A percentile compares a stretch with the other conserved stretches of the same genome.
Evolutionary conservation across 2,797 vertebrate genomes (phyloP).

Genomic region (Taenioides sp.): DNA sequence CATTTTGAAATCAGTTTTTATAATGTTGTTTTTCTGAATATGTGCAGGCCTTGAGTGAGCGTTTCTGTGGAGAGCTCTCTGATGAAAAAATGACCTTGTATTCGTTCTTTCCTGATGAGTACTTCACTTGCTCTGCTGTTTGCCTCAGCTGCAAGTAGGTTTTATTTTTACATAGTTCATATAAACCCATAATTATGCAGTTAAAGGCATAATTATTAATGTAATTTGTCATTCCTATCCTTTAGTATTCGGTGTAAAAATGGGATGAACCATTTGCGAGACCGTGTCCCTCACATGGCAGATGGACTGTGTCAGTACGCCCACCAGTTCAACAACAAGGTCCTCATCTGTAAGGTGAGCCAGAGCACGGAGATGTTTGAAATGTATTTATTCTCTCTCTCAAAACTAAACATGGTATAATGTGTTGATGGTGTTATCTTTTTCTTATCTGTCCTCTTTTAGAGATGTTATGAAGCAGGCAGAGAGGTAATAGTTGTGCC

Average conservation of each 20-base stretch:
- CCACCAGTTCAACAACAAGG: constrained; percentile 86
- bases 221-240: background rate
- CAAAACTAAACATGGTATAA: background rate
- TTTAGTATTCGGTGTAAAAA: constrained; percentile 81
- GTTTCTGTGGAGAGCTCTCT: constrained; percentile 82
- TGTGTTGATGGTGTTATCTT: background rate
- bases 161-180: background rate
- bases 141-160: constrained; percentile 86
- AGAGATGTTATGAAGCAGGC: constrained; percentile 84
- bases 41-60: constrained; percentile 77
- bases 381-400: background rate
- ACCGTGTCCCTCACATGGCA: constrained; percentile 73
- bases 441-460: background rate
- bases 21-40: constrained; percentile 5
- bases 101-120: constrained; percentile 86
- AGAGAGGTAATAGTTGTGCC: constrained; percentile 81
- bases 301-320: constrained; percentile 81
- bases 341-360: constrained; percentile 83
- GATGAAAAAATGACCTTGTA: constrained; percentile 76
- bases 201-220: background rate
- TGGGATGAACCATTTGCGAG: constrained; percentile 83
- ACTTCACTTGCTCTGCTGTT: constrained; percentile 83
- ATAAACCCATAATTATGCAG: background rate
- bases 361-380: background rate
- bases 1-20: background rate